Base-by-base conservation (phyloP, 2,888 invertebrate species). In the Drosophila neonasuta region DNA sequence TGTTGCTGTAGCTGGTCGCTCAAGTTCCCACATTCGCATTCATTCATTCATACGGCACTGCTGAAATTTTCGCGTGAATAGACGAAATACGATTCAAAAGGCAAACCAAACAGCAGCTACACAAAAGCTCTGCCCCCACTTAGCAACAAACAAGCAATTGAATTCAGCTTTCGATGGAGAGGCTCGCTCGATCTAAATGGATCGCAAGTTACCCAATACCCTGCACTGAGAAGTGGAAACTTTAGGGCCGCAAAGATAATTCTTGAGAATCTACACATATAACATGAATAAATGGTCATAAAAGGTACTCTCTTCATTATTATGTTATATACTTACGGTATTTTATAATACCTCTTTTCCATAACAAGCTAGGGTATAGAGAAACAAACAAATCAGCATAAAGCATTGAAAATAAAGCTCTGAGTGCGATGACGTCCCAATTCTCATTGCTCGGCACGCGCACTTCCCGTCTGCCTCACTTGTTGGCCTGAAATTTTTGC, bases 41-140 rank as follows among this genome's bases (percentile, higher is more conserved):
- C 55, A 68, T 60, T 74, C 75, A 71, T 80, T 77, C 75, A 83
- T 80, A 67, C 68, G 76, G 57, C 61, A 65, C 63, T 61, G 59
- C 45, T 70, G 50, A 71, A 77, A 55, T 74, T 80, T 81, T 83
- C 61, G 80, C 81, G 70, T 72, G 80, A 74, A 67, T 72, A 65
- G 79, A 63, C 81, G 74, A 80, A 83, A 80, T 61, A 69, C 65
- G 83, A 85, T 46, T 56, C 69, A 62, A 45, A 56, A 11, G 30
- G 68, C 68, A 66, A 71, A 58, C 69, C 32, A 55, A 45, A 50
- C 79, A 81, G 76, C 76, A 76, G 83, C 64, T 70, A 51, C n/a
- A 57, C 15, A 48, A 60, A 71, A 71, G 63, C 72, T 57, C 48
- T 48, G n/a, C 29, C 44, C 50, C 70, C 78, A 45, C 83, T 50